Base-by-base conservation (phyloP, 2,797 vertebrate genomes). In the Chromobotia macracanthus region DNA sequence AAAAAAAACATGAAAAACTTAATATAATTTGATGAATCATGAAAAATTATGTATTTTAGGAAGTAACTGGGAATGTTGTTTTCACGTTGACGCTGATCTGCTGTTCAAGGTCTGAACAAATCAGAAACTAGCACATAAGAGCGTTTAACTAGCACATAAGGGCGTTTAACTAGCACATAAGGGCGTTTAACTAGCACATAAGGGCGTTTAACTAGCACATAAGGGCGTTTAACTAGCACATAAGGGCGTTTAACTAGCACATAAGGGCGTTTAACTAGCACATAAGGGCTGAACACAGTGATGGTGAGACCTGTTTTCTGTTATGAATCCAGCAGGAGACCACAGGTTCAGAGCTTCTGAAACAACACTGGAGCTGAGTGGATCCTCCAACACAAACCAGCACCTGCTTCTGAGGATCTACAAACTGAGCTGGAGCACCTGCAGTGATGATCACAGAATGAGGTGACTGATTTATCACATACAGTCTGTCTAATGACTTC, bases 321-420 rank as follows among this genome's bases (percentile, higher is more conserved):
- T 94, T 93, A 83, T 88, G 91, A 82, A 94, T 90, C 94, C 95
- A 95, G 85, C 93, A 94, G 85, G 90, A 93, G 31, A 90, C 93
- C 78, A 94, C 90, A 10, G 93, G 93, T 0, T 85, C 48, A 3
- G 60, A 91, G 58, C 87, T 86, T 75, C 53, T 88, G 87, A 94
- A 94, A 38, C 79, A 76, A 69, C 93, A 94, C 50, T 46, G 46
- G 1, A 95, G 87, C 10, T 50, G 79, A 80, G 87, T 92, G 12
- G 77, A 79, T 72, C 90, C 78, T 44, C 93, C 92, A 0, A 89
- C 87, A 56, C 77, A 65, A 38, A 90, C 92, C 83, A 93, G 89
- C 83, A 93, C 76, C 69, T 91, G 88, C 28, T 90, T 90, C 1
- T 87, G 87, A 5, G 90, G 83, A 51, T 92, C 75, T 5, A 90